A percentile compares a stretch with the other conserved stretches of the same genome.
Conservation (phyloP, 2,113 vertebrate species). For the Sinosuthora webbiana region DNA sequence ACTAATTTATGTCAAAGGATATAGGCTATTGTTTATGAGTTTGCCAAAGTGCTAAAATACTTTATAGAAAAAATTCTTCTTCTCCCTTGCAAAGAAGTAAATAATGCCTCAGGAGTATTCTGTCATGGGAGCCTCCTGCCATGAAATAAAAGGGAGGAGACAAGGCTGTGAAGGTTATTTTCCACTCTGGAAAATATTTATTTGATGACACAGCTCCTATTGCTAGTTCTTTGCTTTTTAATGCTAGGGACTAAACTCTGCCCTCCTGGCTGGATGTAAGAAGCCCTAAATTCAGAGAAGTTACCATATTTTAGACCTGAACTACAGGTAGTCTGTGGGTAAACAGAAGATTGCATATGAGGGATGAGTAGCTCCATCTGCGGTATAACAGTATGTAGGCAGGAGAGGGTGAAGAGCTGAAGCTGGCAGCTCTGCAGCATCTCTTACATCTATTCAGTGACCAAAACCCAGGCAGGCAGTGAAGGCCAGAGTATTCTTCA, state of each 20-base stretch:
- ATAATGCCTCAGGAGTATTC: background rate
- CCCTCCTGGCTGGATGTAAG: background rate
- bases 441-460: background rate
- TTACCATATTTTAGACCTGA: background rate
- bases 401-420: background rate
- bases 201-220: background rate
- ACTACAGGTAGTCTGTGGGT: background rate
- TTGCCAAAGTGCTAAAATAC: conserved; percentile 2
- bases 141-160: background rate
- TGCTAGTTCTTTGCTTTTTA: background rate
- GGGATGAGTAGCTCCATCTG: background rate
- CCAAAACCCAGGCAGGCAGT: background rate
- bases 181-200: background rate
- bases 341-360: background rate
- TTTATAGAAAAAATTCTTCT: conserved; percentile 20
- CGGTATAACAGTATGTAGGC: background rate
- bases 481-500: fast-evolving
- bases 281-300: background rate
- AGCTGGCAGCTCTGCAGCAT: background rate
- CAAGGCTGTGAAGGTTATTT: background rate
- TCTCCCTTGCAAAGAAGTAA: conserved; percentile 10
- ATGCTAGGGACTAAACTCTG: background rate
- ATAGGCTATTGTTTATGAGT: conserved; percentile 52
- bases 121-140: background rate
- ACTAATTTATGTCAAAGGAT: conserved; percentile 55